Base-by-base conservation (phyloP, 2,888 invertebrate species). In the Brassicogethes aeneus region DNA sequence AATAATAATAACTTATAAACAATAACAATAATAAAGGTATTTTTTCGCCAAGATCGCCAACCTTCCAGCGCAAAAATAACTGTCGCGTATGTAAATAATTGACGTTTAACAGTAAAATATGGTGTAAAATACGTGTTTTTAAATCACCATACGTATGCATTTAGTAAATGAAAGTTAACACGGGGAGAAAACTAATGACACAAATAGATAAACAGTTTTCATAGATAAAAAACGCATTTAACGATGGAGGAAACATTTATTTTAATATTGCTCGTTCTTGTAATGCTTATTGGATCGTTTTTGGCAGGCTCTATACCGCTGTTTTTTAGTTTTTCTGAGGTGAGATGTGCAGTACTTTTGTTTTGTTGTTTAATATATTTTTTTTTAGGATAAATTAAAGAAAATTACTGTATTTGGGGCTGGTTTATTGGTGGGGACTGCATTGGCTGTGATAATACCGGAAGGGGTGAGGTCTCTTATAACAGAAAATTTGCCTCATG, bases 231-330 rank as follows among this genome's bases (percentile, higher is more conserved):
- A 5, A 23, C 23, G 5, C 10, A 10, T 10, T 32, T 32, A 42
- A 71, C 61, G 53, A 88, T 90, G 88, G 91, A 91, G 62, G 89
- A 89, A 61, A 85, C 87, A 36, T 70, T 82, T 53, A 81, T 93
- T 53, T 73, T 96, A 44, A 71, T 92, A 65, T 72, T 91, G 55
- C 71, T 96, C 36, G 87, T 84, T 41, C 58, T 91, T 59, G 90
- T 97, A 42, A 99, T 99, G 97, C 73, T 99, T 48, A 75, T 95
- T 42, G 97, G 97, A 1, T 95, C 95, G 40, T 99, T 94, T 70
- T 68, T 95, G 39, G 87, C 95, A 53, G 99, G 97, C 38, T 90
- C 87, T 45, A 86, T 99, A 60, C 99, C 99, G 15, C 71, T 99
- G 50, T 86, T 94, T 51, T 87, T 97, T 66, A 83, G 80, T 56